Base-by-base conservation (phyloP, 1,140 invertebrate genomes). In the Hyles euphorbiae region DNA sequence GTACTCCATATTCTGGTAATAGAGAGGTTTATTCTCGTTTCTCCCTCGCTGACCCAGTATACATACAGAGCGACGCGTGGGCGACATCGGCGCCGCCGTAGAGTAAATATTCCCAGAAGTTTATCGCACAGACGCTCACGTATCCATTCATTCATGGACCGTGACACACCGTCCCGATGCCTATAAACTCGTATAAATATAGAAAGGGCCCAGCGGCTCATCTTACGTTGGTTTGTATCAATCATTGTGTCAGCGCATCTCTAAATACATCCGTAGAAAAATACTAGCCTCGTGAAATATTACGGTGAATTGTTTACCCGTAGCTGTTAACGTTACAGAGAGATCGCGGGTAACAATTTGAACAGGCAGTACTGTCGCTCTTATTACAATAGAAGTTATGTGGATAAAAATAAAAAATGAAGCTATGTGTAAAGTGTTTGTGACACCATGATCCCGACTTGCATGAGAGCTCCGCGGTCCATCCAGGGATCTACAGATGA, bases 401-500 rank as follows among this genome's bases (percentile, higher is more conserved):
- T 22, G 22, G 22, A 22, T 22, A 22, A 22, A 22, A 22, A 22
- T 22, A 22, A 22, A 22, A 22, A 22, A 22, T 22, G 22, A 22
- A 22, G 22, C 22, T 22, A 22, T 22, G 22, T 22, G 22, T 40
- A 40, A 8, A 5, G 50, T 52, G 6, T 33, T 34, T 36, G 67
- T 78, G 72, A 75, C 58, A 83, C 60, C 59, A 92, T 92, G 91
- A 90, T 92, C 83, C 91, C 91, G 36, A 90, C 90, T 53, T 92
- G 91, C 65, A 90, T 90, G 62, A 78, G 89, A 69, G 88, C 85
- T 5, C 91, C 90, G 40, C 81, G 87, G 50, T 90, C 88, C 59
- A 85, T 88, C 65, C 90, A 91, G 70, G 90, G 90, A 36, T 91
- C 91, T 47, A 91, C 88, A 8, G 91, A 91, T 75, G 91, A 92